Evolutionary conservation across 2,888 invertebrate genomes (phyloP).

Genomic region (Drosophila peninsularis): DNA sequence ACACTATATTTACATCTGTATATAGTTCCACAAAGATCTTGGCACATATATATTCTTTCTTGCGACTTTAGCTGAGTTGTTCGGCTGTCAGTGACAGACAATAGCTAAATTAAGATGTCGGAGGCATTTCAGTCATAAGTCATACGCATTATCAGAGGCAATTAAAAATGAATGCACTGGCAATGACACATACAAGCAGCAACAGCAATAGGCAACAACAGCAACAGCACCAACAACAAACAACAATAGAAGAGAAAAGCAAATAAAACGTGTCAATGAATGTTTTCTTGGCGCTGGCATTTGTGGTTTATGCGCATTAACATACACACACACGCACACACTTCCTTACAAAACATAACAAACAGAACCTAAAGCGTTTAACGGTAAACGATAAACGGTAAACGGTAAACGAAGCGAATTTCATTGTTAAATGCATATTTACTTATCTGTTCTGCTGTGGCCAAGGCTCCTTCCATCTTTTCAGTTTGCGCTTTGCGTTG

Average conservation of each 20-base stretch:
- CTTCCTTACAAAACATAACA: conserved; percentile 53
- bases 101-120: conserved; percentile 73
- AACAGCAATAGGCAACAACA: conserved; percentile 12
- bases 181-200: conserved; percentile 32
- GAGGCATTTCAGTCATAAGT: conserved; percentile 60
- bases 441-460: conserved; percentile 25
- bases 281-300: conserved; percentile 38
- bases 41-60: neutral
- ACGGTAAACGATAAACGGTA: conserved; percentile 22
- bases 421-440: conserved; percentile 22
- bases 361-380: conserved; percentile 27
- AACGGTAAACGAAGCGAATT: conserved; percentile 17
- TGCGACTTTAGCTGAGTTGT: neutral
- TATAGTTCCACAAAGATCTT: neutral
- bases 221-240: neutral
- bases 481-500: conserved; percentile 7
- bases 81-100: conserved; percentile 25
- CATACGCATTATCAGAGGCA: conserved; percentile 74
- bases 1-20: neutral
- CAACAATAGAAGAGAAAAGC: conserved; percentile 12
- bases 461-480: conserved; percentile 22
- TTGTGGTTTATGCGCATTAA: conserved; percentile 59
- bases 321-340: conserved; percentile 24
- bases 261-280: conserved; percentile 46
- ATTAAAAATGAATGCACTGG: conserved; percentile 64